Evolutionary conservation across 2,797 vertebrate genomes (phyloP).

Genomic region (Pelobates cultripes): DNA sequence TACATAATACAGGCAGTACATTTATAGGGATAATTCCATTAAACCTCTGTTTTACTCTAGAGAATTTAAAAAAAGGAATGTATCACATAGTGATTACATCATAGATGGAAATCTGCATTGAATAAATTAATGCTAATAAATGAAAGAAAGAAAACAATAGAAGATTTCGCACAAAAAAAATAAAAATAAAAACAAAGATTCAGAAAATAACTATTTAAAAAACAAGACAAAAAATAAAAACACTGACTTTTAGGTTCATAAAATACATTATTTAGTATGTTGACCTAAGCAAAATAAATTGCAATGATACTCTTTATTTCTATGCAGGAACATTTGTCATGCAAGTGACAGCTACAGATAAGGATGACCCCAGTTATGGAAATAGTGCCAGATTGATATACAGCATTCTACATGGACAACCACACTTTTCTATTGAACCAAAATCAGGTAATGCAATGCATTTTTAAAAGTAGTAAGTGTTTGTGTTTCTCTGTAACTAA

Average conservation of each 20-base stretch:
- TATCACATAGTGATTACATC: too few species aligned
- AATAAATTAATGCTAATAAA: too few species aligned
- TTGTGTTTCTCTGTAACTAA: background rate
- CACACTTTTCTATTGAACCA: conserved; percentile 95
- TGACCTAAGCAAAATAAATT: conserved; percentile 5
- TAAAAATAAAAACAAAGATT: background rate
- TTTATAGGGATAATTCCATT: too few species aligned
- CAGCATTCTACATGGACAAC: conserved; percentile 87
- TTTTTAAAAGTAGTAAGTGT: background rate
- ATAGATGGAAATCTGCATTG: too few species aligned
- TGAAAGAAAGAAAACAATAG: too few species aligned
- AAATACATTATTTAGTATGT: conserved; percentile 1
- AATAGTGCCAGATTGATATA: conserved; percentile 90
- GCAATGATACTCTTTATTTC: conserved; percentile 32
- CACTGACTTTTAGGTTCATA: background rate
- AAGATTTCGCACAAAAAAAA: too few species aligned
- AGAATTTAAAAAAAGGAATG: too few species aligned
- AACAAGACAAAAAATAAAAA: too few species aligned
- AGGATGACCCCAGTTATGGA: conserved; percentile 84
- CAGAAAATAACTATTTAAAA: too few species aligned
- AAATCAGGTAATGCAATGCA: conserved; percentile 80
- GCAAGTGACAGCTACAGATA: conserved; percentile 91
- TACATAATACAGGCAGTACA: too few species aligned
- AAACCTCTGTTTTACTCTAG: too few species aligned
- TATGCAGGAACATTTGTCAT: conserved; percentile 86